Percentiles rank a stretch among this genome's conserved stretches.
Conservation (phyloP, 2,888 invertebrate genomes). For the Eupithecia pulchellata region DNA sequence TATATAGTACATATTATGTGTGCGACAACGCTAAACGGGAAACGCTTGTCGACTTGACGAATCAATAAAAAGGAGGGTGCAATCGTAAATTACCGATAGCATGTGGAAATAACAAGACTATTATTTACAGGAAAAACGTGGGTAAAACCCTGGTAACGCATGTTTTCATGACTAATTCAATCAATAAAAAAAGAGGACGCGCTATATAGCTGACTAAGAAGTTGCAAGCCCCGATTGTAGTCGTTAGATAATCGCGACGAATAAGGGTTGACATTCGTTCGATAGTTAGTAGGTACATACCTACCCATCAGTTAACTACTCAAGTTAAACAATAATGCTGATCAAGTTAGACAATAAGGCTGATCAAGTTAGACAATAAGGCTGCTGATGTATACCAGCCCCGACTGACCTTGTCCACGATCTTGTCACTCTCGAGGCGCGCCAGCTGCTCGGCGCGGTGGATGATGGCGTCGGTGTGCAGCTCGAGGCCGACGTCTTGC, state of each 20-base stretch:
- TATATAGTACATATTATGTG: too few species aligned
- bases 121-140: not conserved
- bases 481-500: constrained; percentile 91
- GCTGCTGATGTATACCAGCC: not conserved
- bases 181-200: not conserved
- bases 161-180: not conserved
- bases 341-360: too few species aligned
- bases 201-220: too few species aligned
- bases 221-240: not conserved
- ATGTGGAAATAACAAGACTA: not conserved
- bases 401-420: constrained; percentile 90
- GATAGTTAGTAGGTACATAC: too few species aligned
- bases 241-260: not conserved
- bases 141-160: not conserved
- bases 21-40: not conserved
- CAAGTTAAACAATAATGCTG: too few species aligned
- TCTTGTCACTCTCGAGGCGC: constrained; percentile 91
- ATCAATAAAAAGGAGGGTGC: not conserved
- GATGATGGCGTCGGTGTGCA: constrained; percentile 93
- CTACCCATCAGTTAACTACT: too few species aligned
- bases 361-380: too few species aligned
- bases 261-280: too few species aligned
- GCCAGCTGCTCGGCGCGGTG: constrained; percentile 94
- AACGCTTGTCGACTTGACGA: not conserved
- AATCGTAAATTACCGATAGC: not conserved